Evolutionary conservation across 2,113 vertebrate species (phyloP).

Genomic region (Okapia johnstoni): DNA sequence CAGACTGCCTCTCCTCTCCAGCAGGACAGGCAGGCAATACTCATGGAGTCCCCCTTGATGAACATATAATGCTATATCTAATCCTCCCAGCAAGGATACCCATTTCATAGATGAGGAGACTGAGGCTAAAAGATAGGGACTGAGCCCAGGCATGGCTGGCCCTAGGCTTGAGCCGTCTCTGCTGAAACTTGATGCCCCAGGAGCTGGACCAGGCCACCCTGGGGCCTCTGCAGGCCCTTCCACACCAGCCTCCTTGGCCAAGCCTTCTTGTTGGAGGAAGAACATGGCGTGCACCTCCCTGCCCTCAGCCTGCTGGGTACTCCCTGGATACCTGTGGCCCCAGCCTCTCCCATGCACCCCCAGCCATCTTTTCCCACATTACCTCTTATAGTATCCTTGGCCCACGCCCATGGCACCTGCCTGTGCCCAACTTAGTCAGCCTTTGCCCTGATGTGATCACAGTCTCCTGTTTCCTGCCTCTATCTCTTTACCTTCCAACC

Average conservation of each 20-base stretch:
- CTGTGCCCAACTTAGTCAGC: background rate
- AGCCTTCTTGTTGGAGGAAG: background rate
- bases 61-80: too few species aligned
- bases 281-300: rapidly evolving
- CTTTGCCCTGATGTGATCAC: background rate
- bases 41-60: background rate
- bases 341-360: background rate
- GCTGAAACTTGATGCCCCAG: rapidly evolving
- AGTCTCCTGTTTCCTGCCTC: background rate
- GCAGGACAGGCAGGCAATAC: background rate
- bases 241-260: background rate
- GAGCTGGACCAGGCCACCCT: background rate
- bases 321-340: background rate
- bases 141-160: background rate
- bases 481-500: background rate
- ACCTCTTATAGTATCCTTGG: rapidly evolving
- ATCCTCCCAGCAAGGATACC: background rate
- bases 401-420: background rate
- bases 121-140: background rate
- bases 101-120: background rate
- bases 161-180: background rate
- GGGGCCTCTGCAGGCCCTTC: background rate
- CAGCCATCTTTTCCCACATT: background rate
- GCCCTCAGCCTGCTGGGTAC: background rate
- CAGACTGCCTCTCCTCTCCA: background rate